A percentile compares a stretch with the other conserved stretches of the same genome.
These are phyloP conservation scores for Diploptera punctata DNA, from an alignment of 2,888 invertebrate genomes.

Conservation along the genomic window DNA sequence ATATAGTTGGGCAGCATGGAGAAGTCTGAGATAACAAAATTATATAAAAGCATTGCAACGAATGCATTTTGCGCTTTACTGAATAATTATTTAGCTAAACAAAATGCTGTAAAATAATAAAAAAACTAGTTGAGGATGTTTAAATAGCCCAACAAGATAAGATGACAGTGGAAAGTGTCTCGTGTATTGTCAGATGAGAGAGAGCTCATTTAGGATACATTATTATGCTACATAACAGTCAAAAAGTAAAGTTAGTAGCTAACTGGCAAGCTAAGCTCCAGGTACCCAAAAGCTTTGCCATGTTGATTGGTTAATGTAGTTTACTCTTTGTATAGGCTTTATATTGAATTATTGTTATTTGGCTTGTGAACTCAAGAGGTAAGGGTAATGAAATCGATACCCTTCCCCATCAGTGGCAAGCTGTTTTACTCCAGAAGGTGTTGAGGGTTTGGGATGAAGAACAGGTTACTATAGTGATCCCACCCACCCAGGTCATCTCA, in stretches of 20 bases:
- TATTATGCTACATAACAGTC: neutral
- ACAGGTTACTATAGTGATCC: slow-evolving; percentile 4
- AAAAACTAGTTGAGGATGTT: slow-evolving; percentile 26
- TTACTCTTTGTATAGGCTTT: slow-evolving; percentile 6
- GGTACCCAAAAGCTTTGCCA: neutral
- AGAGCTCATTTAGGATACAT: neutral
- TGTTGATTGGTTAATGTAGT: neutral
- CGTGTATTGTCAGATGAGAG: neutral
- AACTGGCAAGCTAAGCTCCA: neutral
- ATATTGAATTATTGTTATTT: neutral
- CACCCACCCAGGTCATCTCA: neutral
- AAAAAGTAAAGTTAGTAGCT: neutral
- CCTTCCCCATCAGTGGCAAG: neutral
- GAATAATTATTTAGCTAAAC: slow-evolving; percentile 17
- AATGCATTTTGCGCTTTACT: slow-evolving; percentile 24
- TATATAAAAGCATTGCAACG: slow-evolving; percentile 26
- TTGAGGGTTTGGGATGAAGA: neutral
- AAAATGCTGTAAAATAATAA: slow-evolving; percentile 23
- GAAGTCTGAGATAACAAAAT: neutral
- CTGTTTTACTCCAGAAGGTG: neutral
- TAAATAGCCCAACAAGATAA: slow-evolving; percentile 10
- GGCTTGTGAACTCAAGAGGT: neutral
- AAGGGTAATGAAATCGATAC: neutral
- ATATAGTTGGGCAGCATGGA: neutral
- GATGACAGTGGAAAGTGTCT: neutral